Base-by-base conservation (phyloP, 2,797 vertebrate genomes). In the Chaunax sp. region DNA sequence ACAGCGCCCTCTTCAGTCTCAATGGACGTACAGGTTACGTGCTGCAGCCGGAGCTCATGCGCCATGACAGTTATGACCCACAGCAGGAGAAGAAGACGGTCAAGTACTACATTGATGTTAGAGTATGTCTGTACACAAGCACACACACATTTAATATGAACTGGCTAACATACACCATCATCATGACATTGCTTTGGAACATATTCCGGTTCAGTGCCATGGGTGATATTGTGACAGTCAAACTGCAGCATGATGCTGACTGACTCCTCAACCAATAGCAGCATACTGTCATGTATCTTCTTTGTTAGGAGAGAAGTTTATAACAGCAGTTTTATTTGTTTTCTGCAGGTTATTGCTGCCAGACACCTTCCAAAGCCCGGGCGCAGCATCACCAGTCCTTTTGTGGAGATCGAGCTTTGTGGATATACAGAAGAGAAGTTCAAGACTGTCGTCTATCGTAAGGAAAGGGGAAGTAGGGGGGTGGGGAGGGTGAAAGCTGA, bases 351-450 rank as follows among this genome's bases (percentile, higher is more conserved):
- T 58, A 94, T 99, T 1, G 98, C 94, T 40, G 98, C 98, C 69
- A 91, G 98, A 50, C 98, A 99, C 80, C 95, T 99, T 4, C 98
- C 98, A 6, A 99, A 97, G 66, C 92, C 82, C 1, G 94, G 96
- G 3, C 94, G 98, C 61, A 97, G 96, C 77, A 98, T 99, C 0
- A 93, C 94, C 13, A 98, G 97, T 77, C 98, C 98, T 1, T 99
- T 99, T 56, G 96, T 99, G 22, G 98, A 99, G 83, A 89, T 99
- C 1, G 98, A 99, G 80, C 90, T 99, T 69, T 99, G 96, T n/a
- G 98, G 97, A 18, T 94, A 97, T 65, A 93, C 93, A 0, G 97
- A 99, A 41, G 96, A 95, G 82, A 98, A 97, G 90, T 96, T 95
- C 87, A 98, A 98, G 92, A 98, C 97, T 0, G 90, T 89, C 0